Base-by-base conservation (phyloP, 2,797 vertebrate genomes). In the Periparus ater region DNA sequence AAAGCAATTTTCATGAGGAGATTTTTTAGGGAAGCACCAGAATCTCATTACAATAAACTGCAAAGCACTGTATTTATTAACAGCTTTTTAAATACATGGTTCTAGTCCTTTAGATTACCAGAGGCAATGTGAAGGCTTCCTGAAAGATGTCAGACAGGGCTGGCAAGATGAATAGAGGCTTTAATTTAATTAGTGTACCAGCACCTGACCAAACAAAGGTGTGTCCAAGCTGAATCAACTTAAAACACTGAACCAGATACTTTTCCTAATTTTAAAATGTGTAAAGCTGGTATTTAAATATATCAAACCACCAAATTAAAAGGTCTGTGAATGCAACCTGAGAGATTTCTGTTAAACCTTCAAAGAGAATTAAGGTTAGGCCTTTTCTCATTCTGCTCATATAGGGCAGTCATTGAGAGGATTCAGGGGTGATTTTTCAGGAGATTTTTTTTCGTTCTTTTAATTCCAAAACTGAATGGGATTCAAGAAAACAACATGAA, bases 141-240 rank as follows among this genome's bases (percentile, higher is more conserved):
- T 47, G 47, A 93, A 80, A 4, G 0, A 80, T 51, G 77, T 94
- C 68, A 95, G 78, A 77, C 82, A 85, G 45, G 61, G 63, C 65
- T 89, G 87, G 90, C 55, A 87, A 84, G 88, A 93, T 92, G 87
- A 95, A 96, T 48, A 94, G 87, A 95, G 74, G 81, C 72, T 97
- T 96, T 85, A 91, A 96, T 92, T 96, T 82, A 91, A 89, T 93
- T 94, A 93, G 68, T 6, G 8, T 81, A 66, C 78, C 47, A 81
- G 95, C 97, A 97, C 96, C 97, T 97, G 97, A 95, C 87, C 90
- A 97, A 98, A 97, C 91, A 97, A 97, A 97, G 93, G 95, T 85
- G 95, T 89, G 91, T 72, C 66, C 87, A 95, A 77, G 62, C 51
- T 93, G 94, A 95, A 91, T 78, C 88, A 88, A 89, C 76, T 85